Evolutionary conservation across 2,797 vertebrate species (phyloP).

Genomic region (Lates japonicus): DNA sequence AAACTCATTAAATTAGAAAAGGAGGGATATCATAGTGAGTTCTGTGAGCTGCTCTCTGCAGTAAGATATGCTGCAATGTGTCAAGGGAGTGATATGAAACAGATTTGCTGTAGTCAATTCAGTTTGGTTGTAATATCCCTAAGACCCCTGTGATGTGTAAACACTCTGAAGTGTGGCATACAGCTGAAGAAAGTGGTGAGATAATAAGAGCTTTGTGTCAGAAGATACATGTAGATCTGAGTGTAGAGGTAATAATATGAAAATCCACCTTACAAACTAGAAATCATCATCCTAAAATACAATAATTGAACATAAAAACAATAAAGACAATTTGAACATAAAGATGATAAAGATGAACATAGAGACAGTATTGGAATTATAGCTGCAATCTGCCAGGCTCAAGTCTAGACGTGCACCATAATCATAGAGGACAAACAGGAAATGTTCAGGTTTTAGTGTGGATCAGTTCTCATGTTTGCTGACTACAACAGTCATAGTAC

Average conservation of each 20-base stretch:
- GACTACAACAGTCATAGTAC: conserved; percentile 4
- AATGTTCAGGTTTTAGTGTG: neutral
- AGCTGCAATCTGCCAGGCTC: conserved; percentile 1
- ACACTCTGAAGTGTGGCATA: conserved; percentile 29
- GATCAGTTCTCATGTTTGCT: neutral
- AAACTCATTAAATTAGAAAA: conserved; percentile 47
- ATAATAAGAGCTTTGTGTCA: conserved; percentile 2
- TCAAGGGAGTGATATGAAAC: conserved; percentile 52
- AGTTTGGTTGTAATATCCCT: conserved; percentile 31
- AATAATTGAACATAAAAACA: neutral
- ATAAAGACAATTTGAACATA: neutral
- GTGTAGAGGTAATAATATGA: neutral
- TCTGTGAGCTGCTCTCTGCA: conserved; percentile 3
- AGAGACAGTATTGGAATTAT: neutral
- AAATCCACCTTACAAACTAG: conserved; percentile 11
- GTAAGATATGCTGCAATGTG: neutral
- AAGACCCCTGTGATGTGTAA: conserved; percentile 32
- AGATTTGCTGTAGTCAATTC: conserved; percentile 39
- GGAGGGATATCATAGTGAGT: conserved; percentile 2
- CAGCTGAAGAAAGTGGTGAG: conserved; percentile 13
- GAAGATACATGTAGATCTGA: conserved; percentile 8
- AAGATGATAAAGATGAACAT: neutral
- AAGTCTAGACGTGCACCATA: conserved; percentile 20
- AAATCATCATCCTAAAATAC: neutral
- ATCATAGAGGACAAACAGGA: conserved; percentile 6